phyloP scores from a whole-genome alignment of 2,888 invertebrate species.

The Plutella xylostella region DNA sequence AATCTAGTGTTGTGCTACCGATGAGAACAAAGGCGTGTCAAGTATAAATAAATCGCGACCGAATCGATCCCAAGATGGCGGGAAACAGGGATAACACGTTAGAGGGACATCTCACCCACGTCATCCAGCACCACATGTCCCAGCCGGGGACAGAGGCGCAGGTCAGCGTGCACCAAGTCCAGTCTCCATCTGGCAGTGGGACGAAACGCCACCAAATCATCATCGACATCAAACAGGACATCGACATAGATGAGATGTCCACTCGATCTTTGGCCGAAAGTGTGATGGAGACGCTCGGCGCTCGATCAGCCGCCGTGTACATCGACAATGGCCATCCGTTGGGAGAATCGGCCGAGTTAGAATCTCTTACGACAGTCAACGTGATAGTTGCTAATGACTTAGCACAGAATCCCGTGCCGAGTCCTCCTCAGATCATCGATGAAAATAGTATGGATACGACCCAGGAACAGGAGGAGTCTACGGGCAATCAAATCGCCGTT shows the following conservation, averaged over 20 bases:
- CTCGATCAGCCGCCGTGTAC: slow-evolving; percentile 56
- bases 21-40: slow-evolving; percentile 17
- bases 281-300: slow-evolving; percentile 62
- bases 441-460: slow-evolving; percentile 22
- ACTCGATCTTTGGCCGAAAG: slow-evolving; percentile 61
- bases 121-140: slow-evolving; percentile 55
- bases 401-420: slow-evolving; percentile 28
- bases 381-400: slow-evolving; percentile 59
- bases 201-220: slow-evolving; percentile 61
- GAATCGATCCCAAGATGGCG: slow-evolving; percentile 38
- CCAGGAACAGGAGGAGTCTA: slow-evolving; percentile 28
- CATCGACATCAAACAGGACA: slow-evolving; percentile 63
- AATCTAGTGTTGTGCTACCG: slow-evolving; percentile 21
- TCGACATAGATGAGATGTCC: slow-evolving; percentile 59
- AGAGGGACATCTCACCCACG: slow-evolving; percentile 54
- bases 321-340: slow-evolving; percentile 49
- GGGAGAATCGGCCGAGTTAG: slow-evolving; percentile 47
- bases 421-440: slow-evolving; percentile 38
- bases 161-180: slow-evolving; percentile 60
- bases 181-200: slow-evolving; percentile 47
- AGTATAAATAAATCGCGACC: slow-evolving; percentile 25
- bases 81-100: slow-evolving; percentile 38
- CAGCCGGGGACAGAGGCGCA: slow-evolving; percentile 51
- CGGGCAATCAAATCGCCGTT: slow-evolving; percentile 47
- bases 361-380: slow-evolving; percentile 58